Base-by-base conservation (phyloP, 1,140 invertebrate species). In the Neodiprion pinetum region DNA sequence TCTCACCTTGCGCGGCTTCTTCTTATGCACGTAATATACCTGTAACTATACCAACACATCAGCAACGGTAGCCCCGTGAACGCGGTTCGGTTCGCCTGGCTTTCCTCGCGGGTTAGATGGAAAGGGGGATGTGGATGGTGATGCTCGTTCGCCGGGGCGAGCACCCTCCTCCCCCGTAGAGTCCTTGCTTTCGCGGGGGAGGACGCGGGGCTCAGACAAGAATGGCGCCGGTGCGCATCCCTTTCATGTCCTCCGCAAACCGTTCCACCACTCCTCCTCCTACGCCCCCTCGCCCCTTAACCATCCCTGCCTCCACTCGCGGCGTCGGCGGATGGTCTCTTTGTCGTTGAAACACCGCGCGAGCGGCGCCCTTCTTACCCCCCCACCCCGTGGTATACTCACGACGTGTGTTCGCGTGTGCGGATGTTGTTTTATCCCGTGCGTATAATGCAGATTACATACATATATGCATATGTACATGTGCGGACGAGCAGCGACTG, bases 171-270 rank as follows among this genome's bases (percentile, higher is more conserved):
- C 77, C 67, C 76, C 75, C 73, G 71, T 72, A 78, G 68, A 72
- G 72, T 72, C 67, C 40, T 67, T 12, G 69, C 49, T 40, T 12
- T 14, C 4, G n/a, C 53, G 53, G 53, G 53, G 53, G 53, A 17
- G n/a, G n/a, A 12, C 53, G 11, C 79, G 77, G 80, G 80, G 79
- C 79, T 78, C 75, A 78, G 71, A 80, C 72, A 80, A 81, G 76
- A 79, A 80, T 79, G 81, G 81, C 79, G 77, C 81, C 81, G 76
- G 77, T 70, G 82, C 81, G 79, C 82, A 83, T 84, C 80, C 80
- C 82, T 84, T 84, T 83, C 82, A 79, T 83, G 81, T 83, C 77
- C 81, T 79, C 81, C 80, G 74, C 77, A 80, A 78, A 78, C 75
- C 79, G 73, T 81, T 78, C 74, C 77, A 72, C 53, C 48, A 48